These are phyloP conservation scores for Artibeus lituratus DNA, from an alignment of 2,797 vertebrate species.

Conservation along the genomic window DNA sequence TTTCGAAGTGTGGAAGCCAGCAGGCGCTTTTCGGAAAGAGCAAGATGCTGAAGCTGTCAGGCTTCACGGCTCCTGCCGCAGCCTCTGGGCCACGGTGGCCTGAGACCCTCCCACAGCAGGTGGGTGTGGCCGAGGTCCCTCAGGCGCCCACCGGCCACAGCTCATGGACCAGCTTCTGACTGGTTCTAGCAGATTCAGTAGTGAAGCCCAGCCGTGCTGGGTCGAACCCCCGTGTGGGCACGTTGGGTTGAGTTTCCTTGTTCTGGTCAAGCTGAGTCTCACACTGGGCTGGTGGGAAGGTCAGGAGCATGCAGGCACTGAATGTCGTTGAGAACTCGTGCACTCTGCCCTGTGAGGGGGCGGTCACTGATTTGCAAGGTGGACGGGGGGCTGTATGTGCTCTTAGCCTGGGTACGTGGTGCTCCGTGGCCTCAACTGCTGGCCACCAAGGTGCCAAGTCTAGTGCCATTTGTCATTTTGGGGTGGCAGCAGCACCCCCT, in stretches of 20 bases:
- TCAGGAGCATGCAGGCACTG: no score
- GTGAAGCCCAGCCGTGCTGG: not conserved
- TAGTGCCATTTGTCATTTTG: fast-evolving
- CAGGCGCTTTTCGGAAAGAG: not conserved
- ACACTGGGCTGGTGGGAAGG: not conserved
- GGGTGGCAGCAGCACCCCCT: fast-evolving
- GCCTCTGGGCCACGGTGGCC: not conserved
- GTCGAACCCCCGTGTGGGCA: fast-evolving
- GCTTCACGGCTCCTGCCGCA: fast-evolving
- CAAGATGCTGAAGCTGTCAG: fast-evolving
- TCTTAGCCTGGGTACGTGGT: fast-evolving
- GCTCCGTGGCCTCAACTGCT: fast-evolving
- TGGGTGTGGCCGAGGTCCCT: no score
- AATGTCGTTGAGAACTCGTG: no score
- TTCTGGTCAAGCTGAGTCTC: not conserved
- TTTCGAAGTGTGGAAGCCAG: not conserved
- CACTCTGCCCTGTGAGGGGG: not conserved
- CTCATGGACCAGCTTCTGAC: fast-evolving
- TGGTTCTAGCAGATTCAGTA: not conserved
- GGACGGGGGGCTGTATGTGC: fast-evolving
- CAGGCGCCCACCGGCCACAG: fast-evolving
- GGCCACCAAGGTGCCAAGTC: fast-evolving
- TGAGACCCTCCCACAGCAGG: fast-evolving
- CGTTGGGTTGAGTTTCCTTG: not conserved
- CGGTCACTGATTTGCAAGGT: fast-evolving